phyloP scores from a whole-genome alignment of 2,888 invertebrate genomes.

The Phaedon cochleariae region DNA sequence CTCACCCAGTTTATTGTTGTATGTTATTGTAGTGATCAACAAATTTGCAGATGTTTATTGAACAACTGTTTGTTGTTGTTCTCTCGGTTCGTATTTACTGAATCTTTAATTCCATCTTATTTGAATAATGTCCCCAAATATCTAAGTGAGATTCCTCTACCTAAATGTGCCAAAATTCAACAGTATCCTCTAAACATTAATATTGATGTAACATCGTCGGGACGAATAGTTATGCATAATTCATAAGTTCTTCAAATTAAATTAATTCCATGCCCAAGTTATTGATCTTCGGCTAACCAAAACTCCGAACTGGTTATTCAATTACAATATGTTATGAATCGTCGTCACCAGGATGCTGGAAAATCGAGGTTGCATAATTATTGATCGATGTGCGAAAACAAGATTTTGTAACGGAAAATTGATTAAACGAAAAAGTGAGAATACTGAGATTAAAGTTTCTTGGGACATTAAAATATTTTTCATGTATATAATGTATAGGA shows the following conservation, averaged over 20 bases:
- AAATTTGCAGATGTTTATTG: no score
- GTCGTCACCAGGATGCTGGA: constrained; percentile 9
- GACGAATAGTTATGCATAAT: constrained; percentile 29
- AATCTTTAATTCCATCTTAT: no score
- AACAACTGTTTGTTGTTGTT: no score
- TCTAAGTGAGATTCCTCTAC: constrained; percentile 22
- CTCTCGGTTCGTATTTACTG: no score
- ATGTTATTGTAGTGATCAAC: no score
- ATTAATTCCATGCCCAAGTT: constrained; percentile 33
- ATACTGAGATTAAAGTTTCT: no score
- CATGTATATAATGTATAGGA: no score
- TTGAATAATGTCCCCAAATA: neutral
- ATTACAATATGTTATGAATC: constrained; percentile 24
- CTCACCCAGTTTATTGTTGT: no score
- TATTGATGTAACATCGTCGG: constrained; percentile 30
- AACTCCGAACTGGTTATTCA: constrained; percentile 29
- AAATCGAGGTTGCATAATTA: neutral
- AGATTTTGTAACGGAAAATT: no score
- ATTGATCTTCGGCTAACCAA: constrained; percentile 34
- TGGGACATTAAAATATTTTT: no score
- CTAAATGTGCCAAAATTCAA: constrained; percentile 33
- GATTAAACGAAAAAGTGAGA: no score
- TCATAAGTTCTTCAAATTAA: constrained; percentile 30
- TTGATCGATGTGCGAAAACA: no score
- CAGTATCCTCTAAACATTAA: constrained; percentile 30